A percentile compares a stretch with the other conserved stretches of the same genome.
Evolutionary conservation across 1,140 invertebrate species (phyloP).

Genomic region (Nixonia krombeini): DNA sequence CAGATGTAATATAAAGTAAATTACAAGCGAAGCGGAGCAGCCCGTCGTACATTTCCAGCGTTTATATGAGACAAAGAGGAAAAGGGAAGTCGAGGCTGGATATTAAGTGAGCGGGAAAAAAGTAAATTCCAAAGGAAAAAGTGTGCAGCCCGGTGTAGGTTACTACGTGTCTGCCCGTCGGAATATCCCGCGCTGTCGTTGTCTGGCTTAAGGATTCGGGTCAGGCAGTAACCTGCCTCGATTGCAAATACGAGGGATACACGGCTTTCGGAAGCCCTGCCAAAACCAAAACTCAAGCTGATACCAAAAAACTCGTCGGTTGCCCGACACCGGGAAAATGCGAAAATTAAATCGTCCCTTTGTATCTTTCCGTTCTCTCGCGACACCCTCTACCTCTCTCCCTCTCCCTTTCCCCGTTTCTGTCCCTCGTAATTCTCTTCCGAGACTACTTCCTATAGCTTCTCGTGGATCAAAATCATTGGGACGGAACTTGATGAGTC

Average conservation of each 20-base stretch:
- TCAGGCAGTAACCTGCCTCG: constrained; percentile 65
- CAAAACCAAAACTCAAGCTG: constrained; percentile 60
- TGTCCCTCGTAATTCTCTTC: constrained; percentile 19
- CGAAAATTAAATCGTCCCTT: constrained; percentile 59
- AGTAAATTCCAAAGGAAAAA: constrained; percentile 25
- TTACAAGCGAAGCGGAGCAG: no score
- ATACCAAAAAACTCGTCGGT: constrained; percentile 41
- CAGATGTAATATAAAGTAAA: no score
- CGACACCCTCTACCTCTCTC: no score
- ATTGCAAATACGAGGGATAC: constrained; percentile 66
- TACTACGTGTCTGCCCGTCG: constrained; percentile 59
- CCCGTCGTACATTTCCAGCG: no score
- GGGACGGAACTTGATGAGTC: constrained; percentile 24
- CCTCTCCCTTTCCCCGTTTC: no score
- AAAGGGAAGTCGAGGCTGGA: constrained; percentile 1
- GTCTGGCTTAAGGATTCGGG: constrained; percentile 64
- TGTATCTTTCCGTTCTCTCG: constrained; percentile 15
- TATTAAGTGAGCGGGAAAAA: constrained; percentile 24
- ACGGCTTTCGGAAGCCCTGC: constrained; percentile 58
- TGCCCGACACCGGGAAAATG: constrained; percentile 46
- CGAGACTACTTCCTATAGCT: constrained; percentile 32
- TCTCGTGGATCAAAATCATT: constrained; percentile 8
- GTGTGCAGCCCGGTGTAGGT: constrained; percentile 57
- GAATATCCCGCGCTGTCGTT: constrained; percentile 50
- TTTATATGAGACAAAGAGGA: neutral